A percentile compares a stretch with the other conserved stretches of the same genome.
phyloP scores from a whole-genome alignment of 2,797 vertebrate species.

The Bucorvus abyssinicus region DNA sequence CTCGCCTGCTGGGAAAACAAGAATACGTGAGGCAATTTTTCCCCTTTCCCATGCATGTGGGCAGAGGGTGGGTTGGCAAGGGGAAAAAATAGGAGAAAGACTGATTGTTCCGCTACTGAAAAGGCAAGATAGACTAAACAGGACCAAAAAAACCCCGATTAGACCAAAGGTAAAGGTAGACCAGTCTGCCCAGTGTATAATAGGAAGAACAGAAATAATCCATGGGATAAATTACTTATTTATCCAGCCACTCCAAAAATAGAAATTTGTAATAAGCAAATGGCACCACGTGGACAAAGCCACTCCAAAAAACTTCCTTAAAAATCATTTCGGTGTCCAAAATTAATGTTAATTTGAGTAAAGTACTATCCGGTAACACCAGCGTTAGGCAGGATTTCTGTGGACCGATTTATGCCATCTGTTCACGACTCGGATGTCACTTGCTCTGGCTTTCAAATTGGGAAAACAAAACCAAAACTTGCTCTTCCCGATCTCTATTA shows the following conservation, averaged over 20 bases:
- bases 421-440: constrained; percentile 4
- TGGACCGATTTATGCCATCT: constrained; percentile 49
- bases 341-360: not conserved
- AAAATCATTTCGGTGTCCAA: not conserved
- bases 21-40: constrained; percentile 35
- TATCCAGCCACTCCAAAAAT: not conserved
- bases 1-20: constrained; percentile 42
- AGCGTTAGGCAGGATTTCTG: not conserved
- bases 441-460: not conserved
- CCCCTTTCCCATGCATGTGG: constrained; percentile 11
- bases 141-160: not conserved
- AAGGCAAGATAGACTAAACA: constrained; percentile 8
- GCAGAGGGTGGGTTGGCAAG: constrained; percentile 18
- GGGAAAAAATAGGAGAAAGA: constrained; percentile 15
- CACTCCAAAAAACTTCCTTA: not conserved
- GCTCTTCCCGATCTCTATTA: not conserved
- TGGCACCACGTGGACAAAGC: not conserved
- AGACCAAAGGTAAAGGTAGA: not conserved
- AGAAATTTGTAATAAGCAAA: not conserved
- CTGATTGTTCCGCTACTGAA: not conserved
- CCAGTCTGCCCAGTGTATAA: not conserved
- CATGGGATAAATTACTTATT: not conserved
- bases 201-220: not conserved
- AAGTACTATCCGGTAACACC: not conserved
- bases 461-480: constrained; percentile 35